phyloP scores from a whole-genome alignment of 2,797 vertebrate species.

The Emydoidea blandingii region DNA sequence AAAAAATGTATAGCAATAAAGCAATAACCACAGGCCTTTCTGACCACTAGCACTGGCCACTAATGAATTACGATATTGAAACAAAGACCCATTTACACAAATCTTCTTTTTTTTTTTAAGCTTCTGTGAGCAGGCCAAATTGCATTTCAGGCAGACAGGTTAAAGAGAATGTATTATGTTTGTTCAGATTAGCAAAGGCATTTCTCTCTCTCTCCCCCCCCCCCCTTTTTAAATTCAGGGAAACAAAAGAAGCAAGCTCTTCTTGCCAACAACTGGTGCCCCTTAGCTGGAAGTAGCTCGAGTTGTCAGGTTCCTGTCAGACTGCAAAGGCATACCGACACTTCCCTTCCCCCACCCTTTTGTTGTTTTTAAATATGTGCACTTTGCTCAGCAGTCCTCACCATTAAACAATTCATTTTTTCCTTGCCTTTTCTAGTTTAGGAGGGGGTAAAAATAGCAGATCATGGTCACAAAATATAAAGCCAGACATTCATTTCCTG shows the following conservation, averaged over 20 bases:
- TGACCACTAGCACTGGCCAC: constrained; percentile 39
- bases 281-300: constrained; percentile 57
- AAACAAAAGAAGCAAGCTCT: constrained; percentile 66
- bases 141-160: neutral
- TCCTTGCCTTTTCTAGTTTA: constrained; percentile 33
- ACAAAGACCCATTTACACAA: constrained; percentile 34
- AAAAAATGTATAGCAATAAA: constrained; percentile 38
- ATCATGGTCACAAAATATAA: constrained; percentile 72
- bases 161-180: constrained; percentile 52
- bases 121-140: constrained; percentile 34
- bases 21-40: constrained; percentile 35
- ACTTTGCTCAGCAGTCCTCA: constrained; percentile 59
- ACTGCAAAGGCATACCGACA: constrained; percentile 35
- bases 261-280: constrained; percentile 57
- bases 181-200: constrained; percentile 45
- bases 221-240: neutral
- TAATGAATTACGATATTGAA: constrained; percentile 64
- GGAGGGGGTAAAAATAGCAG: constrained; percentile 61
- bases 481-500: constrained; percentile 75
- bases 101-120: neutral
- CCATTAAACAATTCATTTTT: constrained; percentile 70
- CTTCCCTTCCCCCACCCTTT: constrained; percentile 54
- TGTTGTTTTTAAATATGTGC: constrained; percentile 64
- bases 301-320: constrained; percentile 70
- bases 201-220: neutral